Evolutionary conservation across 1,140 invertebrate species (phyloP).

Genomic region (Palaemon carinicauda): DNA sequence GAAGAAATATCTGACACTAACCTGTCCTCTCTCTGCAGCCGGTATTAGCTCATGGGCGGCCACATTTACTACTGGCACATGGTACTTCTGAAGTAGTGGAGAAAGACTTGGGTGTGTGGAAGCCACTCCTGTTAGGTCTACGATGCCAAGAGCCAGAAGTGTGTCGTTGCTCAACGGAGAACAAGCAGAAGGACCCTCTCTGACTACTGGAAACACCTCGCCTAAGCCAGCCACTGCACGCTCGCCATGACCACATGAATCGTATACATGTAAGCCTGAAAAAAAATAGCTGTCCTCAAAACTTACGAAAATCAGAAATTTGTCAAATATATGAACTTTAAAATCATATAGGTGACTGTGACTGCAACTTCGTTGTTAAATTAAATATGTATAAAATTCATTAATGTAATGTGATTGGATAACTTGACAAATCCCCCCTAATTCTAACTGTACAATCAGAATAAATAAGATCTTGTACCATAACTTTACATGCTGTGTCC

Average conservation of each 20-base stretch:
- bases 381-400: no score
- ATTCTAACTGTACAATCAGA: no score
- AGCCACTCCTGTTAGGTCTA: slow-evolving; percentile 34
- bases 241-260: slow-evolving; percentile 23
- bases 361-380: no score
- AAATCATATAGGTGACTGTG: no score
- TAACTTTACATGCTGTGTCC: no score
- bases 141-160: slow-evolving; percentile 24
- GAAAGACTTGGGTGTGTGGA: slow-evolving; percentile 17
- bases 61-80: slow-evolving; percentile 60
- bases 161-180: slow-evolving; percentile 23
- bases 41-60: slow-evolving; percentile 55
- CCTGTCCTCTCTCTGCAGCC: slow-evolving; percentile 60
- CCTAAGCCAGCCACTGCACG: slow-evolving; percentile 17
- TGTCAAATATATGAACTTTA: no score
- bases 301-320: neutral
- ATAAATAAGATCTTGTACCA: no score
- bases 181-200: slow-evolving; percentile 26
- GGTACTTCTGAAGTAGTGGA: slow-evolving; percentile 50
- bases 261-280: slow-evolving; percentile 44
- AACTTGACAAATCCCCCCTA: no score
- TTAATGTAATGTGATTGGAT: no score
- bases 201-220: slow-evolving; percentile 40
- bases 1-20: slow-evolving; percentile 27
- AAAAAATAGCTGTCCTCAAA: neutral